Evolutionary conservation across 2,797 vertebrate genomes (phyloP).

Genomic region (Oreochromis mossambicus): DNA sequence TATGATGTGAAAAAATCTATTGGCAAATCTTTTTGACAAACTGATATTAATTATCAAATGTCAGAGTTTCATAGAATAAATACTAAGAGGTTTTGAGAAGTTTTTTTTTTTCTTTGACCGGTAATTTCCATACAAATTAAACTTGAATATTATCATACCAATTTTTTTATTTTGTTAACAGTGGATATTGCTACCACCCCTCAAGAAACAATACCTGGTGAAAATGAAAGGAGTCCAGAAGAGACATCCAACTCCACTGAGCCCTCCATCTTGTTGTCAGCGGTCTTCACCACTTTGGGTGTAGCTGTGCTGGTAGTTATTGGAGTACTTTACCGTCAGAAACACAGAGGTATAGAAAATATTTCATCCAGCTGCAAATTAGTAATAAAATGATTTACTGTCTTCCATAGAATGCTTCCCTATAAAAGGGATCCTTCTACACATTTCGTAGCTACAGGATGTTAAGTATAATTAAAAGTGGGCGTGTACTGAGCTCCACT

Average conservation of each 20-base stretch:
- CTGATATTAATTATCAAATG: background rate
- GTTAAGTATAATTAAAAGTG: background rate
- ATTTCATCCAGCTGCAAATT: accelerated
- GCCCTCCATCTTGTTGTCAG: background rate
- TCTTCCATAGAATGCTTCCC: background rate
- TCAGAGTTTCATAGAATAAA: background rate
- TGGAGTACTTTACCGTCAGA: background rate
- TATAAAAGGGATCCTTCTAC: background rate
- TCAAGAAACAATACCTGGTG: background rate
- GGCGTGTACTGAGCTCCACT: background rate
- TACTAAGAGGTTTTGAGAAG: accelerated
- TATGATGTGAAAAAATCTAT: no score
- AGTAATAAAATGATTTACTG: accelerated
- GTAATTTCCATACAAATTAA: background rate
- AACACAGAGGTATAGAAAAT: background rate
- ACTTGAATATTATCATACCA: background rate
- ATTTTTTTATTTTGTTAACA: background rate
- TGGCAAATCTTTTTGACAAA: background rate
- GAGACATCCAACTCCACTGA: background rate
- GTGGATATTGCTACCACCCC: background rate
- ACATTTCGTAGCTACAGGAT: background rate
- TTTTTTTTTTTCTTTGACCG: background rate
- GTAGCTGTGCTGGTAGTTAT: background rate
- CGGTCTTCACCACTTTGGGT: background rate
- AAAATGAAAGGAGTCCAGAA: background rate